These are phyloP conservation scores for Agapornis canus DNA, from an alignment of 2,797 vertebrate genomes.

Conservation along the genomic window DNA sequence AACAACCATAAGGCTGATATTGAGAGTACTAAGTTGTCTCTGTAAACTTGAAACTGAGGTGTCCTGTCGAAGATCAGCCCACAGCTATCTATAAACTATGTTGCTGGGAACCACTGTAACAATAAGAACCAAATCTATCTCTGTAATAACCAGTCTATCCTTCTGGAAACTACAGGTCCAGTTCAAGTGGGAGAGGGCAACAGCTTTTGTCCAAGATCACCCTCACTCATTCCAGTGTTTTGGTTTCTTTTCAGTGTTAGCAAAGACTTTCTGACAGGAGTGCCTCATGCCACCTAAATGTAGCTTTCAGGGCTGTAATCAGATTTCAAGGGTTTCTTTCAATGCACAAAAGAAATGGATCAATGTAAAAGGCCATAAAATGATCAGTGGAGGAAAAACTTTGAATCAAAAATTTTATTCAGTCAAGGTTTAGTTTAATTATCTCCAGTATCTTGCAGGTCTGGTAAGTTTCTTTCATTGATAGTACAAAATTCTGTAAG, in stretches of 20 bases:
- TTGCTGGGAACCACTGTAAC: neutral
- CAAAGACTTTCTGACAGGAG: neutral
- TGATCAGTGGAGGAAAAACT: neutral
- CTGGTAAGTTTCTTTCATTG: neutral
- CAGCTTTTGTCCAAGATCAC: neutral
- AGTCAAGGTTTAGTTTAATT: neutral
- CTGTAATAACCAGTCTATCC: neutral
- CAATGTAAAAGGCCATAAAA: neutral
- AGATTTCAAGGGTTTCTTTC: neutral
- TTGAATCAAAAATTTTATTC: neutral
- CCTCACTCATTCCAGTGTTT: fast-evolving
- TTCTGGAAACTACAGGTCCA: neutral
- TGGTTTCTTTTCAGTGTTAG: neutral
- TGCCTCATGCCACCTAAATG: no score
- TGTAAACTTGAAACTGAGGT: neutral
- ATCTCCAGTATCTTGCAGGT: neutral
- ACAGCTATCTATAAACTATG: neutral
- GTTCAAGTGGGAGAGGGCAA: neutral
- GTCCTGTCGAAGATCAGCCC: neutral
- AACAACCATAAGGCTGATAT: neutral
- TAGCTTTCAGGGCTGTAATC: neutral
- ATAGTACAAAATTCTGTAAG: neutral
- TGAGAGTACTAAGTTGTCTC: neutral
- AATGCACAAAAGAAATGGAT: neutral
- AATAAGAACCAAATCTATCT: neutral